These are phyloP conservation scores for Acanthornis magna DNA, from an alignment of 2,797 vertebrate species.

Conservation along the genomic window DNA sequence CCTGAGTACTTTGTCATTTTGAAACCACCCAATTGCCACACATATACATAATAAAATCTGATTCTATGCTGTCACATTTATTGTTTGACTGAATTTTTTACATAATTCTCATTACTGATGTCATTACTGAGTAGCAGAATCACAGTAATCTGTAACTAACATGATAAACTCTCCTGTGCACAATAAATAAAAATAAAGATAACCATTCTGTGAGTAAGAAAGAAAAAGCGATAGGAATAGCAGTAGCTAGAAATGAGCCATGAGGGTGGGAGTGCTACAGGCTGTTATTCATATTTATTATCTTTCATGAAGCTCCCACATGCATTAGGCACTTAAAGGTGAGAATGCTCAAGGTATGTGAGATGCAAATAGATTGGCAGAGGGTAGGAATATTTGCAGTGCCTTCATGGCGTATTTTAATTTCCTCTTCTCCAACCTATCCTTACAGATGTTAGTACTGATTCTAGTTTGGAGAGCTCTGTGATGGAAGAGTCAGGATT, in stretches of 20 bases:
- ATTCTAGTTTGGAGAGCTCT: slow-evolving; percentile 4
- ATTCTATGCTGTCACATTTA: slow-evolving; percentile 50
- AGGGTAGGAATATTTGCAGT: not conserved
- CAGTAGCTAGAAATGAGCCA: not conserved
- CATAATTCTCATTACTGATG: slow-evolving; percentile 38
- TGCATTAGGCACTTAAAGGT: not conserved
- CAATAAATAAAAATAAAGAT: slow-evolving; percentile 28
- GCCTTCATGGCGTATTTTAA: not conserved
- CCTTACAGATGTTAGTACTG: not conserved
- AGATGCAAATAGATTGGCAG: slow-evolving; percentile 16
- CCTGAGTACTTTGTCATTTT: slow-evolving; percentile 67
- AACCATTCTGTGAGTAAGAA: not conserved
- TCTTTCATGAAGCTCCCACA: not conserved
- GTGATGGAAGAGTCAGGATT: slow-evolving; percentile 47
- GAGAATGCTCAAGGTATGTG: not conserved
- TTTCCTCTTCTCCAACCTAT: slow-evolving; percentile 23
- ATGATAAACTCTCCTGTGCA: not conserved
- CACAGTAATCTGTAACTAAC: not conserved
- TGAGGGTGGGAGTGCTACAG: not conserved
- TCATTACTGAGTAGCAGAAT: slow-evolving; percentile 6
- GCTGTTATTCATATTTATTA: slow-evolving; percentile 19
- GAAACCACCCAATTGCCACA: slow-evolving; percentile 57
- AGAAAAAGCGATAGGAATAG: not conserved
- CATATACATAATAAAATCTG: slow-evolving; percentile 65
- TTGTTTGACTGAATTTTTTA: slow-evolving; percentile 55